Base-by-base conservation (phyloP, 2,888 invertebrate genomes). In the Tetranychus piercei region DNA sequence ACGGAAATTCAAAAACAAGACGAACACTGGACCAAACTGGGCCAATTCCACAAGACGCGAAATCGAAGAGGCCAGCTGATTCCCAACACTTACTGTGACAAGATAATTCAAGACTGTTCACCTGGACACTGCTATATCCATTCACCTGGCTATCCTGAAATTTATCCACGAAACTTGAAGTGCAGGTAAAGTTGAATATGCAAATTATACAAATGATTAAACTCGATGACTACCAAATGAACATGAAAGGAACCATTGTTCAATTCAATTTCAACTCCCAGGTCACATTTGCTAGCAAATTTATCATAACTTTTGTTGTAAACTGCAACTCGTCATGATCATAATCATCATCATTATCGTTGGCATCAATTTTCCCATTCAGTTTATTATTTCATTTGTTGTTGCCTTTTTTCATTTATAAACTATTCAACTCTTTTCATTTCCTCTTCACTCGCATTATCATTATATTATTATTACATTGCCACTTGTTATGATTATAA, bases 71-170 rank as follows among this genome's bases (percentile, higher is more conserved):
- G 93, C 1, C 91, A 92, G 83, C 87, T 92, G 74, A 90, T 92
- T 1, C 91, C 90, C 2, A 89, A 90, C 86, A 91, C 90, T 73
- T 92, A 92, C 82, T 92, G 92, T 82, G 92, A 92, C 82, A 85
- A 92, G 75, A 88, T 90, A 78, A 93, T 92, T 84, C 86, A 90
- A 73, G 92, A 93, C 81, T 89, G 91, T 84, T 88, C 88, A 22
- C 86, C 93, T 44, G 92, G 93, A 82, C 92, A 92, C 6, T 94
- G 94, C 84, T 93, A 92, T 83, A 92, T 94, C 5, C 93, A 94
- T 83, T 91, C 91, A 18, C 93, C 94, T 5, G 93, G 92, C 8
- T 93, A 91, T 83, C 93, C 93, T 20, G 93, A 93, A 67, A 88
- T 94, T 23, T 94, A 94, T 83, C 93, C 93, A 0, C 86, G 93